phyloP scores from a whole-genome alignment of 2,888 invertebrate species.

The Diloba caeruleocephala region DNA sequence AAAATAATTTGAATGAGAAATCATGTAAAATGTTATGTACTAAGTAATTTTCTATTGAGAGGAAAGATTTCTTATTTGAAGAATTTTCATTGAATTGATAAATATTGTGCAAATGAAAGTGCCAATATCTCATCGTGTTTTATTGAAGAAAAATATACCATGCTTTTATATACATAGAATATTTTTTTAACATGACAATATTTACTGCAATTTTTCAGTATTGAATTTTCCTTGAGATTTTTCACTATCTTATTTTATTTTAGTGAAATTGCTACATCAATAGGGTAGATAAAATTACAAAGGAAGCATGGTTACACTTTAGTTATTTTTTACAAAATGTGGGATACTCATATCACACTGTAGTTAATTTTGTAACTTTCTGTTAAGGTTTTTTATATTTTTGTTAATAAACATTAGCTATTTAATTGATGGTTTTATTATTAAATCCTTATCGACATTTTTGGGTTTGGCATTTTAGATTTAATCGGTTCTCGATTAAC shows the following conservation, averaged over 20 bases:
- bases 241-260: not conserved
- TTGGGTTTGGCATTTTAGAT: too few species aligned
- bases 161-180: too few species aligned
- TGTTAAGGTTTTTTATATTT: conserved; percentile 46
- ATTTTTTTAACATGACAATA: too few species aligned
- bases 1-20: conserved; percentile 87
- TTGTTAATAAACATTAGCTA: conserved; percentile 64
- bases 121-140: conserved; percentile 53
- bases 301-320: conserved; percentile 31
- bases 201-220: too few species aligned
- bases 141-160: conserved; percentile 14
- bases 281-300: not conserved
- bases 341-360: conserved; percentile 31
- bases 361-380: conserved; percentile 45
- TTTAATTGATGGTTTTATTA: conserved; percentile 34
- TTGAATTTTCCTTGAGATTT: too few species aligned
- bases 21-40: conserved; percentile 62
- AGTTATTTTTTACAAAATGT: conserved; percentile 20
- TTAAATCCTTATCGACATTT: too few species aligned
- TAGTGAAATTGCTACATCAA: not conserved
- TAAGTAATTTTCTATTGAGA: conserved; percentile 49
- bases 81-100: conserved; percentile 72
- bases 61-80: conserved; percentile 84
- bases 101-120: conserved; percentile 55
- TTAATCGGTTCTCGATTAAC: too few species aligned